Percentiles rank a stretch among this genome's conserved stretches.
Conservation (phyloP, 2,797 vertebrate genomes). For the Coluber constrictor region DNA sequence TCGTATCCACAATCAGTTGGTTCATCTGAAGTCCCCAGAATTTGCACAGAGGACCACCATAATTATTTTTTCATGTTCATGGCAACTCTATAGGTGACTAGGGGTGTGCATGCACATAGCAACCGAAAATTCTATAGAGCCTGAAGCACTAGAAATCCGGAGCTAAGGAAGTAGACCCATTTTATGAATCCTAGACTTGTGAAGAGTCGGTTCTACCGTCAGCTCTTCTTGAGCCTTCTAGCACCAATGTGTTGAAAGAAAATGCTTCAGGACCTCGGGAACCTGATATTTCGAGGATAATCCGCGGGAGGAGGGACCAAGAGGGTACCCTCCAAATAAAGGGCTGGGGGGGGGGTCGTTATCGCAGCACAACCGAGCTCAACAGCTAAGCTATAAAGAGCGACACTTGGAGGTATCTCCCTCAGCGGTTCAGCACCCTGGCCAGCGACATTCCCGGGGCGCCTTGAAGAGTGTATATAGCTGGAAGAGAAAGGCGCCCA, state of each 20-base stretch:
- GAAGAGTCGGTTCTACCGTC: not conserved
- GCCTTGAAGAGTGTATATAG: not conserved
- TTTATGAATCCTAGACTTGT: not conserved
- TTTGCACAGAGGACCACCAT: not conserved
- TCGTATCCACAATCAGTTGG: not conserved
- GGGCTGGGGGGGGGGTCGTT: not conserved
- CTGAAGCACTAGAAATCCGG: not conserved
- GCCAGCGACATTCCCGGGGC: conserved; percentile 19
- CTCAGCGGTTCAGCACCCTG: conserved; percentile 48
- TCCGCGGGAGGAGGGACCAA: too few relatives aligned
- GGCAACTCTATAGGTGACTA: not conserved
- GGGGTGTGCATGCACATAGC: not conserved
- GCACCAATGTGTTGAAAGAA: not conserved
- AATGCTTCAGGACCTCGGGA: not conserved
- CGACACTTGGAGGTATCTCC: not conserved
- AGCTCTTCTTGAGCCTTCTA: not conserved
- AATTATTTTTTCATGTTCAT: not conserved
- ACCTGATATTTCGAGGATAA: not conserved
- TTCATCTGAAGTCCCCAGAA: not conserved
- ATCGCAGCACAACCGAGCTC: not conserved
- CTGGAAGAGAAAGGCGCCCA: not conserved
- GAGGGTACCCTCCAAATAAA: not conserved
- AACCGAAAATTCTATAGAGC: not conserved
- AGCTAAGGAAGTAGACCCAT: not conserved
- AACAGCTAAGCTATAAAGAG: not conserved